Evolutionary conservation across 2,888 invertebrate genomes (phyloP).

Genomic region (Lasioglossum zephyrum): DNA sequence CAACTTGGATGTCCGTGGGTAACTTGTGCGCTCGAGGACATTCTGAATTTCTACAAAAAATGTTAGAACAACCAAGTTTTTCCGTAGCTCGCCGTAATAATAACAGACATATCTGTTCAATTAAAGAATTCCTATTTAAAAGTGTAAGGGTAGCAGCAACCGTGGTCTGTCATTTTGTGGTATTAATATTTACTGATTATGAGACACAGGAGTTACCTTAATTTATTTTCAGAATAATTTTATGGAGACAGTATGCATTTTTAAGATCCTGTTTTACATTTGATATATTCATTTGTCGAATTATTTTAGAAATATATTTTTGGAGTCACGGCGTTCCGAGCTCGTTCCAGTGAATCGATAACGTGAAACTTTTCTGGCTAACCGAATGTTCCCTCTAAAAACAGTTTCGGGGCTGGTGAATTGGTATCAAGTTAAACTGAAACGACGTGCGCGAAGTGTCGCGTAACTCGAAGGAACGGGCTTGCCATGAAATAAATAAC

Average conservation of each 20-base stretch:
- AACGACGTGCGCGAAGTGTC: neutral
- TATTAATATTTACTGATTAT: neutral
- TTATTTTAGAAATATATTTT: neutral
- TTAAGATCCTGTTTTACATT: neutral
- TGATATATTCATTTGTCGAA: neutral
- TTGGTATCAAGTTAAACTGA: neutral
- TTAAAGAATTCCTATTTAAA: neutral
- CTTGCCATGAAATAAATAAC: neutral
- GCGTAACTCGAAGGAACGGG: conserved; percentile 1
- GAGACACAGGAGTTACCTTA: too few species aligned
- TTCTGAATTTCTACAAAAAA: neutral
- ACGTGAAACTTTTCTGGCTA: neutral
- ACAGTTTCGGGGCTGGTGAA: neutral
- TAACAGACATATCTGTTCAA: neutral
- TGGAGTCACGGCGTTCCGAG: neutral
- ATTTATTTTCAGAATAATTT: neutral
- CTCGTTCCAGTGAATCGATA: neutral
- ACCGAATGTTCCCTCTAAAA: neutral
- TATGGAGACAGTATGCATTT: too few species aligned
- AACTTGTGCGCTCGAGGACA: neutral
- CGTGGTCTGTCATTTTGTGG: too few species aligned
- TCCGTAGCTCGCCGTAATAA: neutral
- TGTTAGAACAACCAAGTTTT: neutral
- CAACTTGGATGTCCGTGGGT: neutral
- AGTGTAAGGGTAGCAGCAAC: too few species aligned